Evolutionary conservation across 1,140 invertebrate genomes (phyloP), one percentile per base, ranked within the genome.

Genomic region (Pseudomyrmex cubaensis): DNA sequence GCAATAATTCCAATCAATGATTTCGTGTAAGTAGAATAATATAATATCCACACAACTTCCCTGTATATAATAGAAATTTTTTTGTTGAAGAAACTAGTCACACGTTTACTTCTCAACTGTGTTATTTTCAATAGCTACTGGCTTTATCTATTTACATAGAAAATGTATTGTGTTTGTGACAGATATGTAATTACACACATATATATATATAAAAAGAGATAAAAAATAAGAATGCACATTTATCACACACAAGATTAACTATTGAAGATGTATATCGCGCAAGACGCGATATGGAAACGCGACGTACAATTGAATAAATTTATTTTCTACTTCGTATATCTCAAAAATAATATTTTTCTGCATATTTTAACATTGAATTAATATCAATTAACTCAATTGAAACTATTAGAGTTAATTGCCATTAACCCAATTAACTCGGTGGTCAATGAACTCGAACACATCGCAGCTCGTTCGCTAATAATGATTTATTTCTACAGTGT

Each of bases 281-380:
- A 75, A 75, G 8, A 20, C 12, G 44, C 1, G 17, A 4, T 50
- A 52, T 35, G 63, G 25, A 62, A 48, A 48, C 63, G 63, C 12
- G 13, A 75, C 48, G 0, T 75, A 63, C 20, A 75, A 52, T 64
- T 75, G n/a, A 46, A 64, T 8, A 75, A 75, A 52, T 75, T 35
- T 75, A 75, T 75, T 75, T 75, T 75, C 59, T 75, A 75, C 22
- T 13, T 13, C 52, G 22, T 63, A 64, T 35, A 63, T 75, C 46
- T 52, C 15, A 50, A 75, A 64, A 50, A 57, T 44, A 62, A 59
- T 59, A 59, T 75, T 75, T 75, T 75, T 75, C 73, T 75, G 35
- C 35, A 35, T 7, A 35, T 35, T 7, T 35, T 35, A 35, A 35
- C 35, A 35, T 52, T 46, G 61, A 48, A 63, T 75, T 75, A 75